Conservation (phyloP, 2,797 vertebrate species). For the Channallabes apus region DNA sequence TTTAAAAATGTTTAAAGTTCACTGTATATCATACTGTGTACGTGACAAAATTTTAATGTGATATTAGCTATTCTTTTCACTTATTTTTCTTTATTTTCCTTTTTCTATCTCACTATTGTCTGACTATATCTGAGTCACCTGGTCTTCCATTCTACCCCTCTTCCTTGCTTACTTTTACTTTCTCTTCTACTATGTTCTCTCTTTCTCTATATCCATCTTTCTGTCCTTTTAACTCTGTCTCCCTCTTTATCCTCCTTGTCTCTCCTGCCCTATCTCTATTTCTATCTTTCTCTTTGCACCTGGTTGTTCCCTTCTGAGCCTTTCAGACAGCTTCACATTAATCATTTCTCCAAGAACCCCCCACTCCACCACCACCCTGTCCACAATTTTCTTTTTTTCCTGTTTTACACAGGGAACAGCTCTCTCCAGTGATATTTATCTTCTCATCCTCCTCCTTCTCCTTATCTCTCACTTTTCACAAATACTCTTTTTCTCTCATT, state of each 20-base stretch:
- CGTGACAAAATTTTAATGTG: too few relatives aligned
- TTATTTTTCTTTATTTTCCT: neutral
- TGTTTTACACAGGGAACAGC: constrained; percentile 39
- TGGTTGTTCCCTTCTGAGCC: constrained; percentile 68
- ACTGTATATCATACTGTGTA: too few relatives aligned
- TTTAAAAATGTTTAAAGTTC: too few relatives aligned
- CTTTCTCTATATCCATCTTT: neutral
- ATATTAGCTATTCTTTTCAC: too few relatives aligned
- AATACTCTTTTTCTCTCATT: neutral
- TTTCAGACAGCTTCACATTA: constrained; percentile 75
- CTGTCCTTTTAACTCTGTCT: neutral
- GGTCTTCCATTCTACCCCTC: neutral
- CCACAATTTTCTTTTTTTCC: constrained; percentile 37
- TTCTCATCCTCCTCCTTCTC: constrained; percentile 36
- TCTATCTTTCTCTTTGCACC: constrained; percentile 58
- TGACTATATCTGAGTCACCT: neutral
- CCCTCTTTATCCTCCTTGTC: neutral
- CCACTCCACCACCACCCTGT: constrained; percentile 39
- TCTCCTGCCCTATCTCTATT: constrained; percentile 41
- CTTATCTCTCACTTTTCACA: neutral
- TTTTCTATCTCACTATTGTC: neutral
- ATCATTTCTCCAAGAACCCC: constrained; percentile 62
- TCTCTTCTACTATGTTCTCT: neutral
- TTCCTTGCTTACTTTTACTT: neutral
- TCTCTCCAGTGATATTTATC: constrained; percentile 54